A percentile compares a stretch with the other conserved stretches of the same genome.
These are phyloP conservation scores for Ispidina lecontei DNA, from an alignment of 2,797 vertebrate genomes.

Conservation along the genomic window DNA sequence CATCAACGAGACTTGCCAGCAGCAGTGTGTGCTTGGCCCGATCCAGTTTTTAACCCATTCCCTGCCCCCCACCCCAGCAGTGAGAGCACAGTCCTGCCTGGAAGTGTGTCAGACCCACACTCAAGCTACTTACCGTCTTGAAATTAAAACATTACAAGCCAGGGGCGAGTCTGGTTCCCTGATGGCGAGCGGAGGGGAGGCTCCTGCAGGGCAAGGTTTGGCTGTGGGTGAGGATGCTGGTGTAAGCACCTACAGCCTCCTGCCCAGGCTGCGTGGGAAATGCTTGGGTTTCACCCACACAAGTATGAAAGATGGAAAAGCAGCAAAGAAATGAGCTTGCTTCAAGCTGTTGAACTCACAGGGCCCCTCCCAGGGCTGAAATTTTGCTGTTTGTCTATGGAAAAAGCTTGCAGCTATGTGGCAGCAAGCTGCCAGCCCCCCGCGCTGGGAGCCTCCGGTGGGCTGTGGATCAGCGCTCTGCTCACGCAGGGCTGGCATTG, in stretches of 20 bases:
- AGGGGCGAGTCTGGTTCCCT: not conserved
- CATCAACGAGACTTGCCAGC: not conserved
- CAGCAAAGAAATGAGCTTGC: slow-evolving; percentile 66
- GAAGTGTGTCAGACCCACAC: not conserved
- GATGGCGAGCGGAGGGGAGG: not conserved
- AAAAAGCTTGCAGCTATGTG: slow-evolving; percentile 88
- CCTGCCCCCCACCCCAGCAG: not conserved
- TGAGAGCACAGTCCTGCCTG: not conserved
- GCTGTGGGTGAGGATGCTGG: slow-evolving; percentile 26
- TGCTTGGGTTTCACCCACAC: slow-evolving; percentile 64
- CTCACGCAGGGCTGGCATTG: slow-evolving; percentile 71
- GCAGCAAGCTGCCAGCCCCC: slow-evolving; percentile 87
- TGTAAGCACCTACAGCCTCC: not conserved
- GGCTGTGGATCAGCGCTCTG: slow-evolving; percentile 80
- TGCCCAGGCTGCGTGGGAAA: slow-evolving; percentile 21
- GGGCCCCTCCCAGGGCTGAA: slow-evolving; percentile 76
- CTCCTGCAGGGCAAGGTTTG: not conserved
- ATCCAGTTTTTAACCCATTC: not conserved
- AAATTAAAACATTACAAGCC: not conserved
- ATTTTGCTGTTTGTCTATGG: slow-evolving; percentile 88
- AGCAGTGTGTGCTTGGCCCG: not conserved
- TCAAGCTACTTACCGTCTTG: slow-evolving; percentile 62
- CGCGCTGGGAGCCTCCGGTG: slow-evolving; percentile 86
- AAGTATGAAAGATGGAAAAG: slow-evolving; percentile 61
- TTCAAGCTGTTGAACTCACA: slow-evolving; percentile 75